Percentiles rank a stretch among this genome's conserved stretches.
phyloP scores from a whole-genome alignment of 2,113 vertebrate genomes.

The Chaenogobius annularis region DNA sequence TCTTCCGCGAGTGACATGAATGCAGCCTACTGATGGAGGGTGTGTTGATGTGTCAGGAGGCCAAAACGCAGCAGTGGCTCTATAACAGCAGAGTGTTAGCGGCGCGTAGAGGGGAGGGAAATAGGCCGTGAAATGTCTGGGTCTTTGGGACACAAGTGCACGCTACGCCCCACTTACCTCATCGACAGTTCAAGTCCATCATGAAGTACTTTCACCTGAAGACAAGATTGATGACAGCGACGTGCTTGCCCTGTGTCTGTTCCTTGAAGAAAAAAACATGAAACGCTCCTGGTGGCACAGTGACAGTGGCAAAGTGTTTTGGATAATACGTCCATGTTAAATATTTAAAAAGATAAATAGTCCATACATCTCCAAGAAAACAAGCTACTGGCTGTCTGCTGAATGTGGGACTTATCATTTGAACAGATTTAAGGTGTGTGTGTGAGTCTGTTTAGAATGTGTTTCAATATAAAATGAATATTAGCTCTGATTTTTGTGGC shows the following conservation, averaged over 20 bases:
- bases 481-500: background rate
- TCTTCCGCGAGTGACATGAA: too few relatives aligned
- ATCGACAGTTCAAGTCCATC: constrained; percentile 29
- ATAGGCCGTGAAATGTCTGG: constrained; percentile 65
- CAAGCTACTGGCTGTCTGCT: too few relatives aligned
- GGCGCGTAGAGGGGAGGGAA: constrained; percentile 46
- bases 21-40: constrained; percentile 53
- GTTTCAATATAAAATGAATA: background rate
- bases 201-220: constrained; percentile 31
- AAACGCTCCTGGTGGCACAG: background rate
- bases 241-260: background rate
- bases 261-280: background rate
- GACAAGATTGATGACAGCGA: constrained; percentile 19
- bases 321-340: too few relatives aligned
- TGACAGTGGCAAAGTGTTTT: background rate
- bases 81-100: constrained; percentile 66
- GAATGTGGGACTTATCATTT: too few relatives aligned
- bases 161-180: constrained; percentile 29
- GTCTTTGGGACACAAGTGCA: constrained; percentile 19
- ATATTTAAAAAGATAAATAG: too few relatives aligned
- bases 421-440: too few relatives aligned
- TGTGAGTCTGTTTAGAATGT: background rate
- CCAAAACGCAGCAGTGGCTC: constrained; percentile 46
- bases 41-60: constrained; percentile 70
- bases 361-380: too few relatives aligned